Evolutionary conservation across 2,888 invertebrate species (phyloP), one percentile per base, ranked within the genome.

Genomic region (Phytoseiulus persimilis): DNA sequence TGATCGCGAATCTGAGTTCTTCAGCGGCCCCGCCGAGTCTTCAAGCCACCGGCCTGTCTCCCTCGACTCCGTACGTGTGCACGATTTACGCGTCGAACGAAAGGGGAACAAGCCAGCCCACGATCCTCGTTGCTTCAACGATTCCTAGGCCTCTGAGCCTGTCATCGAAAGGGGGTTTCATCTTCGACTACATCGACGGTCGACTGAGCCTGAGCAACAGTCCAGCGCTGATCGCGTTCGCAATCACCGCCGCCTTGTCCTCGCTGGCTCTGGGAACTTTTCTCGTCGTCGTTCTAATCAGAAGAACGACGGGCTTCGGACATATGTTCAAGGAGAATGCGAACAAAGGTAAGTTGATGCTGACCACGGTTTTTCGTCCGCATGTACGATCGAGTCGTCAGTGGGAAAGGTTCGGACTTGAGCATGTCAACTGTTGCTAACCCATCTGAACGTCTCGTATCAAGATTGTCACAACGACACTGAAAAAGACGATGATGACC

Each of bases 61-160:
- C 91, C 0, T 90, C 90, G 0, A 91, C 91, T 14, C 90, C 91
- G 32, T 91, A 90, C 84, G 91, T 91, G 33, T 90, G 90, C 31
- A 90, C 90, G 32, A 83, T 91, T 46, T 91, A 91, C 83, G 91
- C 91, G 5, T 90, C 91, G n/a, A 91, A 91, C 90, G 91, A 90
- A 0, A 91, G 90, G 89, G 91, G 91, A 6, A 90, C 90, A 83
- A 91, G 91, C 31, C 90, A 91, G 32, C 90, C 91, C 0, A 90
- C 90, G 31, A 90, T 90, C 5, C 83, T 91, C 1, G 90, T 91
- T 90, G 91, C 91, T 11, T 90, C 91, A 0, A 91, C 91, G 11
- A 39, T 90, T n/a, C 90, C 90, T n/a, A 90, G 87, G 18, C 87
- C 87, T 39, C 31, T 87, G 32, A 87, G 87, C 18, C 18, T 87